Evolutionary conservation across 2,888 invertebrate species (phyloP), one percentile per base, ranked within the genome.

Genomic region (Lissonota sp.): DNA sequence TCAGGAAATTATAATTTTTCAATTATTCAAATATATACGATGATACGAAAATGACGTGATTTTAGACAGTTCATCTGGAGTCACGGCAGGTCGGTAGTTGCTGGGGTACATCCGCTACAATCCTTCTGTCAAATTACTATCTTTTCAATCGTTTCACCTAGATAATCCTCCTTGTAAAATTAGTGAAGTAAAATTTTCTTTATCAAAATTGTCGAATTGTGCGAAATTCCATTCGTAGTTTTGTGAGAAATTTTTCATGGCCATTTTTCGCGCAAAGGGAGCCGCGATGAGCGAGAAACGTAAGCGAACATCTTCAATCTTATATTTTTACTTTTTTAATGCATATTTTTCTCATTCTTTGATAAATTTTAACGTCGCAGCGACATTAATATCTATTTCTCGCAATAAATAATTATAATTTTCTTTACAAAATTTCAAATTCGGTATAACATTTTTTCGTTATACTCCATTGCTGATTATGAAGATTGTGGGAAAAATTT

Each of bases 71-170:
- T 2, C 10, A 12, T 72, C 80, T 77, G 14, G 16, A 40, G 4
- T 64, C 57, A 80, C 80, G 63, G 49, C 46, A 73, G 69, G 64
- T 80, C 80, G 77, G 77, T 77, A 77, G 80, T 80, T 73, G 77
- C 73, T 76, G 70, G 79, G 58, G 69, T 67, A 74, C 78, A 80
- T 83, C n/a, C n/a, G n/a, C n/a, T n/a, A n/a, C n/a, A n/a, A n/a
- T n/a, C 78, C 82, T 83, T 77, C 83, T 83, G 82, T 83, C 83
- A 83, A 83, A 83, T 79, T 76, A 53, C 77, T 79, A 73, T 67
- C 63, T 72, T 74, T 80, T 14, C 70, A 66, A 79, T 82, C 82
- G 71, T 73, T 72, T 72, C 67, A 75, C 75, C 80, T 79, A 60
- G 49, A n/a, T 67, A 83, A 82, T 82, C 62, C 26, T 44, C 57